Evolutionary conservation across 2,797 vertebrate species (phyloP), one percentile per base, ranked within the genome.

Genomic region (Sebastes oblongus): DNA sequence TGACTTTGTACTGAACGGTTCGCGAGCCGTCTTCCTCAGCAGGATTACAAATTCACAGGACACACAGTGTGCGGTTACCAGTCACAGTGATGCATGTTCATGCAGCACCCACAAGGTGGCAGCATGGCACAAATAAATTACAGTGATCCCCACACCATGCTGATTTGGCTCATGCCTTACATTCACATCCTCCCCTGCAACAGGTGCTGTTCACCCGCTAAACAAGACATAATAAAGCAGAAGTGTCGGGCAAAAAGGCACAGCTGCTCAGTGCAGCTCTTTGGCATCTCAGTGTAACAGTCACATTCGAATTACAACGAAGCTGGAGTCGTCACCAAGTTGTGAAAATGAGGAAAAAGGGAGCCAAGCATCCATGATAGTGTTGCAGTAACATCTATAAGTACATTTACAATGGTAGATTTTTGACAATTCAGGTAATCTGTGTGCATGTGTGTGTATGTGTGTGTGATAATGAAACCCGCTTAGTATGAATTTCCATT

Each of bases 281-380:
- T 93, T 93, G 90, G 90, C 83, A 77, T 89, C 72, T 77, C 55
- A 75, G 82, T 68, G 75, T 86, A 92, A 92, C 83, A 88, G 87
- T 89, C 89, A 65, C 71, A 61, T 69, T 80, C 39, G 14, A 55
- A 80, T 72, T 3, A 66, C 12, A 22, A 81, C 58, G 46, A 76
- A 39, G 32, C 52, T 58, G 3, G 22, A 76, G 52, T 58, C 4
- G 2, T 58, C 59, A 55, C 66, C 10, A 24, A 52, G 30, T 32
- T 18, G 50, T 24, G 30, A 59, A 70, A 69, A 60, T 30, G 6
- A 36, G 8, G 2, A 27, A 67, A 59, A 42, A 25, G 4, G 29
- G 22, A 68, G 27, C 13, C 24, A 65, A 66, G 54, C 68, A 50
- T 55, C 58, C 59, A 25, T 55, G 52, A 77, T 8, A 68, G 59